Evolutionary conservation across 1,140 invertebrate genomes (phyloP).

Genomic region (Trichonephila inaurata): DNA sequence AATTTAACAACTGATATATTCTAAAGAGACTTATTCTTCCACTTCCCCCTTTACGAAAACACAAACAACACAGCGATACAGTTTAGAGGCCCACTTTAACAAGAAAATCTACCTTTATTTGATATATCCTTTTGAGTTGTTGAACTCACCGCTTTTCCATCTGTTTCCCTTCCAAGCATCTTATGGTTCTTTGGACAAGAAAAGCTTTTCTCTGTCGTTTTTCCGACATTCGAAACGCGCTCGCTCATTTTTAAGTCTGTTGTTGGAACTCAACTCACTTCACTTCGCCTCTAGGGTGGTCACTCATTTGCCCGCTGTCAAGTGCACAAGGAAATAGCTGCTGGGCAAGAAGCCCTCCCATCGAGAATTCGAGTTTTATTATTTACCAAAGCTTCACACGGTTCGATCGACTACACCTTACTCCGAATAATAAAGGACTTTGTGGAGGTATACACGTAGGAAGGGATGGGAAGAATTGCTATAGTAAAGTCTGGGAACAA

Average conservation of each 20-base stretch:
- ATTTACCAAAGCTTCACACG: slow-evolving; percentile 20
- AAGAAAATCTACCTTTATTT: not conserved
- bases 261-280: not conserved
- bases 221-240: not conserved
- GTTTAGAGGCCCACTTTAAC: not conserved
- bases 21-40: too few relatives aligned
- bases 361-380: slow-evolving; percentile 26
- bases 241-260: slow-evolving; percentile 8
- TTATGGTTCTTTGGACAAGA: not conserved
- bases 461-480: not conserved
- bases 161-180: not conserved
- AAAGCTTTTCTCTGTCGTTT: not conserved
- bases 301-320: slow-evolving; percentile 17
- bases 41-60: not conserved
- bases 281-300: not conserved
- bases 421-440: slow-evolving; percentile 35
- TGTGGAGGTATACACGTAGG: slow-evolving; percentile 3
- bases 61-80: not conserved
- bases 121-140: not conserved
- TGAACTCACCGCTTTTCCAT: not conserved
- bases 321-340: slow-evolving; percentile 26
- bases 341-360: not conserved
- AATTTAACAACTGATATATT: too few relatives aligned
- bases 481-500: not conserved
- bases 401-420: not conserved